A percentile compares a stretch with the other conserved stretches of the same genome.
These are phyloP conservation scores for Crenuchus spilurus DNA, from an alignment of 2,797 vertebrate genomes.

Conservation along the genomic window DNA sequence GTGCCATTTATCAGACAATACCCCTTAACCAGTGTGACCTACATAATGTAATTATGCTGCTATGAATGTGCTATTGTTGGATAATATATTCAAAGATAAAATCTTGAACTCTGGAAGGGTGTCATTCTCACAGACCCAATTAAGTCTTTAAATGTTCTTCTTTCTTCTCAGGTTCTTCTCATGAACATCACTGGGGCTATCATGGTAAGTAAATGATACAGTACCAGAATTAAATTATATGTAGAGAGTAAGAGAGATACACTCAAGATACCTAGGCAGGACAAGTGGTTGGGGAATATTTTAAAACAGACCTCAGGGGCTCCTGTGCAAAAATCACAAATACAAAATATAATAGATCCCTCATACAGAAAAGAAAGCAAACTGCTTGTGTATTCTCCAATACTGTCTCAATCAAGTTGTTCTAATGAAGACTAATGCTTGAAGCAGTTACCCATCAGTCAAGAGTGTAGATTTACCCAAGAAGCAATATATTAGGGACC, in stretches of 20 bases:
- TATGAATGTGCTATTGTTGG: background rate
- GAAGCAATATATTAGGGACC: background rate
- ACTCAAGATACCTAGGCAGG: background rate
- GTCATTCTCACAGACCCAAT: background rate
- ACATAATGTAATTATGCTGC: background rate
- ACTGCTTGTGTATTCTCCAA: background rate
- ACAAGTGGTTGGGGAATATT: background rate
- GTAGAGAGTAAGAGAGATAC: background rate
- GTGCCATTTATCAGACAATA: background rate
- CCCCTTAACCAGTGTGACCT: background rate
- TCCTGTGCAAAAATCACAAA: background rate
- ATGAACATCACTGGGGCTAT: constrained; percentile 60
- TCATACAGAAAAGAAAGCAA: no score
- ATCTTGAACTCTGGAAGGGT: background rate
- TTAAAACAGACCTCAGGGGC: background rate
- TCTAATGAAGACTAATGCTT: background rate
- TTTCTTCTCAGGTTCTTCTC: constrained; percentile 48
- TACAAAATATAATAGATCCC: no score
- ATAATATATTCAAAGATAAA: background rate
- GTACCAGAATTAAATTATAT: background rate
- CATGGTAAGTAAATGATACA: constrained; percentile 51
- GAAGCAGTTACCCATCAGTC: background rate
- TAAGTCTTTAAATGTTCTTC: background rate
- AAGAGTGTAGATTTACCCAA: background rate
- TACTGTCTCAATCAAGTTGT: background rate